A percentile compares a stretch with the other conserved stretches of the same genome.
Evolutionary conservation across 1,140 invertebrate genomes (phyloP).

Genomic region (Diuraphis noxia): DNA sequence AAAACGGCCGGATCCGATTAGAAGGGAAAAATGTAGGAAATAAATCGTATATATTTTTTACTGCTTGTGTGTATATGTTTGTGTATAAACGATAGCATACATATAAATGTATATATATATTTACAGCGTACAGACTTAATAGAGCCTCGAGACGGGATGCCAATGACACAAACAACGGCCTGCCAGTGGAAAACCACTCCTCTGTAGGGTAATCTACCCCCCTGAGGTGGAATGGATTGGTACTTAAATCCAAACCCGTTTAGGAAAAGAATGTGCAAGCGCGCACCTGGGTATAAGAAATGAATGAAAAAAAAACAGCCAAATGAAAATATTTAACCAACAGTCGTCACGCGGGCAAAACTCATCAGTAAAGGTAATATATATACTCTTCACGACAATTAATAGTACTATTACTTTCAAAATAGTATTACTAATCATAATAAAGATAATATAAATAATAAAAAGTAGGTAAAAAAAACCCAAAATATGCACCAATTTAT

Average conservation of each 20-base stretch:
- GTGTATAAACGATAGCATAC: background rate
- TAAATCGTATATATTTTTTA: slow-evolving; percentile 38
- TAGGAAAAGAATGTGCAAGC: background rate
- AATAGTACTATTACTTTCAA: too few relatives aligned
- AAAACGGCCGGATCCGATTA: slow-evolving; percentile 29
- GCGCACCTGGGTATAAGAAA: background rate
- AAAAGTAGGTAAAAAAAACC: too few relatives aligned
- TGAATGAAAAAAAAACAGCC: background rate
- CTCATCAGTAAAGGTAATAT: background rate
- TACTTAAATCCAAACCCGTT: slow-evolving; percentile 39
- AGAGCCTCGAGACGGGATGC: slow-evolving; percentile 35
- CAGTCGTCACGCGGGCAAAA: background rate
- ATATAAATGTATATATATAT: slow-evolving; percentile 11
- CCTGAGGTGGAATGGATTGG: background rate
- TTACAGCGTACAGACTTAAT: slow-evolving; percentile 36
- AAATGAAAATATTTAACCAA: slow-evolving; percentile 6
- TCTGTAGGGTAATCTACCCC: background rate
- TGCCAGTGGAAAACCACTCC: background rate
- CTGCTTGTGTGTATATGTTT: background rate
- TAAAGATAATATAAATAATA: background rate
- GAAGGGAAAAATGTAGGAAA: slow-evolving; percentile 29
- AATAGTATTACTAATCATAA: background rate
- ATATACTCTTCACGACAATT: background rate
- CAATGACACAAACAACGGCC: slow-evolving; percentile 43
- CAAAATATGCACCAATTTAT: background rate